Conservation (phyloP, 30 jellyfish, hydroid and myxozoan species). For the Euphysa ruthae region DNA sequence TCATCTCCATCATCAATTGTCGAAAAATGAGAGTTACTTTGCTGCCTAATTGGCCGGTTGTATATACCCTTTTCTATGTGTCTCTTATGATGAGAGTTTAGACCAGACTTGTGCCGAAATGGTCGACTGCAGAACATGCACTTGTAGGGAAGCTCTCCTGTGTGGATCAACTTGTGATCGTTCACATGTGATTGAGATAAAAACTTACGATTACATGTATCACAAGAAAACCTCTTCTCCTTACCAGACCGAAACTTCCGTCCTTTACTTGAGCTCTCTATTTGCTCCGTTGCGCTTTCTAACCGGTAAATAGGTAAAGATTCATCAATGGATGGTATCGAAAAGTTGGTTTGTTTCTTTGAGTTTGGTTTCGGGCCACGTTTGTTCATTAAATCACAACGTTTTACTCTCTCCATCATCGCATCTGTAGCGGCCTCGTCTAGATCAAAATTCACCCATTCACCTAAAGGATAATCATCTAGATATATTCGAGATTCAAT, state of each 20-base stretch:
- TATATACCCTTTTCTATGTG: constrained; percentile 17
- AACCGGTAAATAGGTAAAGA: too few relatives aligned
- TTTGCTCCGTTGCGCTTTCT: too few relatives aligned
- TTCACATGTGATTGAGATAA: constrained; percentile 35
- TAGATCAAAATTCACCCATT: too few relatives aligned
- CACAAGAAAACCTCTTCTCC: constrained; percentile 23
- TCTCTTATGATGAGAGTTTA: constrained; percentile 31
- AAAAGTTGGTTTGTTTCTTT: too few relatives aligned
- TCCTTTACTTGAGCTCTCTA: constrained; percentile 13
- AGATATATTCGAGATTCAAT: too few relatives aligned
- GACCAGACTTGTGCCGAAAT: constrained; percentile 38
- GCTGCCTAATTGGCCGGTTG: constrained; percentile 34
- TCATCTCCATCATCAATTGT: too few relatives aligned
- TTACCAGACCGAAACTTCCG: constrained; percentile 29
- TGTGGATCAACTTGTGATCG: constrained; percentile 36
- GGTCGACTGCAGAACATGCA: constrained; percentile 41
- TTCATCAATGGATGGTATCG: too few relatives aligned
- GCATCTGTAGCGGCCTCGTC: too few relatives aligned
- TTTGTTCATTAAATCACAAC: too few relatives aligned
- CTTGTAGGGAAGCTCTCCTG: constrained; percentile 28
- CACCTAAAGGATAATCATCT: too few relatives aligned
- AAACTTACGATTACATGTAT: constrained; percentile 12
- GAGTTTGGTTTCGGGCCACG: too few relatives aligned
- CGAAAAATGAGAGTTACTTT: neutral
- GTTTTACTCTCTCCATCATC: too few relatives aligned